A percentile compares a stretch with the other conserved stretches of the same genome.
phyloP scores from a whole-genome alignment of 2,113 vertebrate genomes.

The Syrrhaptes paradoxus region DNA sequence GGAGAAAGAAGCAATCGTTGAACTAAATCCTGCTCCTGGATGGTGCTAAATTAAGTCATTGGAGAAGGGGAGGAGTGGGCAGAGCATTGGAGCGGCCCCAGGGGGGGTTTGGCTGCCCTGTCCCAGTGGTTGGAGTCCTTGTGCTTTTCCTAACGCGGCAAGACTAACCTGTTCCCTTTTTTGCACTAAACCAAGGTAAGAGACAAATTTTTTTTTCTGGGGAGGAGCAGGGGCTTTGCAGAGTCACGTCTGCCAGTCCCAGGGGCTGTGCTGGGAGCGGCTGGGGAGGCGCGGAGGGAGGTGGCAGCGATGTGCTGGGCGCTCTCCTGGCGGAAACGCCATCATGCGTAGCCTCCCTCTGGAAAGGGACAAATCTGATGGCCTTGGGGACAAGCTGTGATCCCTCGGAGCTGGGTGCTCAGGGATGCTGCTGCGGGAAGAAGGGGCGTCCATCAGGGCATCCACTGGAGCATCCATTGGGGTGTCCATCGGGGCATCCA shows the following conservation, averaged over 20 bases:
- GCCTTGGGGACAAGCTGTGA: neutral
- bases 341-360: rapidly evolving
- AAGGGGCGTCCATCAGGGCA: neutral
- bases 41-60: neutral
- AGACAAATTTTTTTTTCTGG: neutral
- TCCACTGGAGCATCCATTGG: no score
- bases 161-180: slow-evolving; percentile 52
- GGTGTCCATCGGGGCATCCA: neutral
- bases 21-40: neutral
- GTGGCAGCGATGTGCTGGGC: neutral
- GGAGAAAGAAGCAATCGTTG: neutral
- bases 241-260: neutral
- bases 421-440: rapidly evolving
- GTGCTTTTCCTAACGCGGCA: neutral
- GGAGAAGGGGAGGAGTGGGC: neutral
- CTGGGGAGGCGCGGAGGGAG: neutral
- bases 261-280: neutral
- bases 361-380: neutral
- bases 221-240: neutral
- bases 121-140: neutral
- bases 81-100: rapidly evolving
- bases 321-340: rapidly evolving
- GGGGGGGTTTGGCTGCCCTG: neutral
- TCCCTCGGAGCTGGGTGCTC: neutral
- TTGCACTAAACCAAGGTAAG: slow-evolving; percentile 56